Percentiles rank a stretch among this genome's conserved stretches.
phyloP scores from a whole-genome alignment of 2,797 vertebrate genomes.

The Danio tinwini region DNA sequence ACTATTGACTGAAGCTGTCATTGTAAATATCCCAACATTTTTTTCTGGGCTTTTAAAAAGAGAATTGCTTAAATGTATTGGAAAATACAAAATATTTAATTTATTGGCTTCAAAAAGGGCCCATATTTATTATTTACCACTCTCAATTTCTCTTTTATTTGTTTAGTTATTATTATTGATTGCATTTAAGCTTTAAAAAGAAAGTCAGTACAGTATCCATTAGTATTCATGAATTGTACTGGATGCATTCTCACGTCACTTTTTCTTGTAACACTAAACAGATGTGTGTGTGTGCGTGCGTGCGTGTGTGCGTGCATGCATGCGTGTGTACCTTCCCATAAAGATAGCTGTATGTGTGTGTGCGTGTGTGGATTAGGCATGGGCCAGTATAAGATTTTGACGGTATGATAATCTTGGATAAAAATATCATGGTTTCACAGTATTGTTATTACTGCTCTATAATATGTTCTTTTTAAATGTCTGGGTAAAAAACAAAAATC shows the following conservation, averaged over 20 bases:
- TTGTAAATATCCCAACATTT: conserved; percentile 9
- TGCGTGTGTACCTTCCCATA: too few relatives aligned
- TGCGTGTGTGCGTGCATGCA: neutral
- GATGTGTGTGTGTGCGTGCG: too few relatives aligned
- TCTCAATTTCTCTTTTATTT: neutral
- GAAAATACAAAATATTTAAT: neutral
- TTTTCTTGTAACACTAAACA: too few relatives aligned
- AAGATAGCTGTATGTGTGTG: too few relatives aligned
- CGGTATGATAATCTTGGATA: too few relatives aligned
- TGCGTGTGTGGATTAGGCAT: neutral
- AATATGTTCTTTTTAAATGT: too few relatives aligned
- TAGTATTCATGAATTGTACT: neutral
- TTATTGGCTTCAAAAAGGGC: neutral
- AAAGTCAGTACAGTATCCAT: neutral
- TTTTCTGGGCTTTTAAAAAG: neutral
- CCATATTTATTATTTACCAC: conserved; percentile 3
- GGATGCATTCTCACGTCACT: neutral
- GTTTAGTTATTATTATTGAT: conserved; percentile 6
- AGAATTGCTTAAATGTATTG: neutral
- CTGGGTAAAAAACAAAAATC: too few relatives aligned
- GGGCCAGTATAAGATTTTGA: too few relatives aligned
- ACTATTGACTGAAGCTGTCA: neutral
- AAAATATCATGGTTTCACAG: too few relatives aligned
- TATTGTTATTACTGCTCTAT: too few relatives aligned
- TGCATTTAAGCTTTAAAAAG: conserved; percentile 1